Evolutionary conservation across 2,888 invertebrate species (phyloP).

Genomic region (Bugulina stolonifera): DNA sequence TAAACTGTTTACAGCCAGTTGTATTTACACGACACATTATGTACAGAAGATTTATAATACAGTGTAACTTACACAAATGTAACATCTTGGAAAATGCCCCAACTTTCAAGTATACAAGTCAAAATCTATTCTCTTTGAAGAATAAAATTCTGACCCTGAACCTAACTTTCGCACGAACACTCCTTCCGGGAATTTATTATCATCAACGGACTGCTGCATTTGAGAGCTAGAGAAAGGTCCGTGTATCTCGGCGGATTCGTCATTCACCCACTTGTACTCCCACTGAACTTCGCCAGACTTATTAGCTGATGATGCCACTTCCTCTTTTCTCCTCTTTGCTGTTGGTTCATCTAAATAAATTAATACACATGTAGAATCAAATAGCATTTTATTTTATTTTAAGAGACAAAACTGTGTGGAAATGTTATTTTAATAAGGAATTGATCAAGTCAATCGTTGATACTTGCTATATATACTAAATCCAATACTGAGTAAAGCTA

Average conservation of each 20-base stretch:
- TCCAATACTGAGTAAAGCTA: too few relatives aligned
- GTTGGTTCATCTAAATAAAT: neutral
- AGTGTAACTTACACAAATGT: too few relatives aligned
- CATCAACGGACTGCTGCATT: constrained; percentile 81
- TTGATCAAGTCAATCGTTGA: too few relatives aligned
- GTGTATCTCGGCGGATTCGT: constrained; percentile 66
- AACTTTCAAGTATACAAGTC: constrained; percentile 70
- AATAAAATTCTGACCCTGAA: constrained; percentile 65
- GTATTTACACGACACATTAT: too few relatives aligned
- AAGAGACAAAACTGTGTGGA: too few relatives aligned
- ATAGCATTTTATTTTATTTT: too few relatives aligned
- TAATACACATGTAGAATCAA: too few relatives aligned
- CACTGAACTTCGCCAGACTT: constrained; percentile 60
- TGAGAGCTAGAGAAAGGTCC: constrained; percentile 79
- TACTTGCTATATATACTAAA: too few relatives aligned
- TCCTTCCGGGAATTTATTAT: constrained; percentile 68
- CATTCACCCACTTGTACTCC: constrained; percentile 85
- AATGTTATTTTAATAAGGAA: too few relatives aligned
- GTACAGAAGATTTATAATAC: too few relatives aligned
- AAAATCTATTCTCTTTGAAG: constrained; percentile 83
- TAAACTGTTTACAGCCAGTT: too few relatives aligned
- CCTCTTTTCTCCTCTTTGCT: constrained; percentile 9
- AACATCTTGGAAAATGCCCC: too few relatives aligned
- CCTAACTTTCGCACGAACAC: constrained; percentile 79
- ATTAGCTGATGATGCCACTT: neutral